Percentiles rank a stretch among this genome's conserved stretches.
Conservation (phyloP, 2,888 invertebrate species). For the Phania funesta region DNA sequence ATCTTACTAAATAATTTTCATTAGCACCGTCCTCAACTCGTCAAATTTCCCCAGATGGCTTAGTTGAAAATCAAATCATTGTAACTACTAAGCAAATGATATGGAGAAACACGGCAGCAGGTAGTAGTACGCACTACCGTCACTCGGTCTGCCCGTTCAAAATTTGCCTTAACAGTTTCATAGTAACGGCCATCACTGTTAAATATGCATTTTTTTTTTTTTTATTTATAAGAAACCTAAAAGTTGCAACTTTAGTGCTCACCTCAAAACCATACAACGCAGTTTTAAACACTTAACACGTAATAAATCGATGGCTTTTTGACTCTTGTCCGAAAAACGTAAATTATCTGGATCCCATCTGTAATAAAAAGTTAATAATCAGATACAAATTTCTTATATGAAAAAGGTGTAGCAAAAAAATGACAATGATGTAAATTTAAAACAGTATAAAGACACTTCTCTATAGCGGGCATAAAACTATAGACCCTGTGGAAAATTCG, state of each 20-base stretch:
- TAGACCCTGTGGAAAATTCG: too few relatives aligned
- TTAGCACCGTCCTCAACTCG: not conserved
- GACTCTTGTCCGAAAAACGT: conserved; percentile 99
- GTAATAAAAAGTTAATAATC: not conserved
- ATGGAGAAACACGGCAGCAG: conserved; percentile 96
- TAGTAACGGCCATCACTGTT: conserved; percentile 98
- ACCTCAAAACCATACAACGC: conserved; percentile 95
- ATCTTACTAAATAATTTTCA: conserved; percentile 65
- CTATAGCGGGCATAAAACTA: too few relatives aligned
- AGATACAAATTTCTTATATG: too few relatives aligned
- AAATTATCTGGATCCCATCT: conserved; percentile 99
- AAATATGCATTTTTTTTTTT: too few relatives aligned
- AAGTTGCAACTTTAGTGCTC: conserved; percentile 68
- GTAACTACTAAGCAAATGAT: conserved; percentile 95
- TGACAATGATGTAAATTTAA: too few relatives aligned
- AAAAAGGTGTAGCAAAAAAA: too few relatives aligned
- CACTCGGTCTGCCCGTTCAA: conserved; percentile 97
- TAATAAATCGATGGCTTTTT: conserved; percentile 98
- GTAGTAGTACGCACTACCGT: conserved; percentile 98
- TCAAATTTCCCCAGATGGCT: conserved; percentile 63
- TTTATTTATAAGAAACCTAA: not conserved
- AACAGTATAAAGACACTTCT: too few relatives aligned
- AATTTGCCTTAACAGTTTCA: conserved; percentile 99
- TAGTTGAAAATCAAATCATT: conserved; percentile 97
- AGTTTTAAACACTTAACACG: conserved; percentile 96